Conservation (phyloP, 2,888 invertebrate genomes). For the Rhagium mordax region DNA sequence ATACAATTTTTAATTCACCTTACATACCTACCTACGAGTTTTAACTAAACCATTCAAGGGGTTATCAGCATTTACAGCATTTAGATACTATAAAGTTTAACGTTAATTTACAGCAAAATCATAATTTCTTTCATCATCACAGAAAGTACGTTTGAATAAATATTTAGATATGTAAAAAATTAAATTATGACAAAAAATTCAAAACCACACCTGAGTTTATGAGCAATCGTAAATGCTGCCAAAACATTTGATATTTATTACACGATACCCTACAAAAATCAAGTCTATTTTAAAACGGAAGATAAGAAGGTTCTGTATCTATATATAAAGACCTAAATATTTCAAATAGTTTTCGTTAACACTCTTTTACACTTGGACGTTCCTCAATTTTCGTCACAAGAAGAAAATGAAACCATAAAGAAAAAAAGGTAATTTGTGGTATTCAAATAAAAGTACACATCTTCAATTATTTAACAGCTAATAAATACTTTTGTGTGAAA, state of each 20-base stretch:
- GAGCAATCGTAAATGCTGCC: background rate
- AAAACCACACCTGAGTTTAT: background rate
- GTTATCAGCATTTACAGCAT: too few species aligned
- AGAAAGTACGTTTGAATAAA: too few species aligned
- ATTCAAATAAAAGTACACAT: conserved; percentile 7
- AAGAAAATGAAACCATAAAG: background rate
- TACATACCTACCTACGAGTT: too few species aligned
- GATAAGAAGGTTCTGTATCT: conserved; percentile 2
- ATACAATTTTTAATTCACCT: too few species aligned
- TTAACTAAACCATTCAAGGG: too few species aligned
- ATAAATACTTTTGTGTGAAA: conserved; percentile 39
- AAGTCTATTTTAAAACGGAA: conserved; percentile 3
- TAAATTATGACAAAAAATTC: background rate
- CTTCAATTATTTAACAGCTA: conserved; percentile 19
- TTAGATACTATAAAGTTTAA: too few species aligned
- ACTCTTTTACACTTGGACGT: background rate
- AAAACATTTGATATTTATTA: background rate
- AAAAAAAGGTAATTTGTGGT: conserved; percentile 22
- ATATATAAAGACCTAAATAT: conserved; percentile 8
- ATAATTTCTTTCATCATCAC: too few species aligned
- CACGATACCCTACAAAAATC: background rate
- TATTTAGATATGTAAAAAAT: background rate
- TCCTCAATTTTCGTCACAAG: background rate
- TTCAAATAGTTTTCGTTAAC: background rate
- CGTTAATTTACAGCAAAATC: too few species aligned